Evolutionary conservation across 2,113 vertebrate species (phyloP), one percentile per base, ranked within the genome.

Genomic region (Embiotoca jacksoni): DNA sequence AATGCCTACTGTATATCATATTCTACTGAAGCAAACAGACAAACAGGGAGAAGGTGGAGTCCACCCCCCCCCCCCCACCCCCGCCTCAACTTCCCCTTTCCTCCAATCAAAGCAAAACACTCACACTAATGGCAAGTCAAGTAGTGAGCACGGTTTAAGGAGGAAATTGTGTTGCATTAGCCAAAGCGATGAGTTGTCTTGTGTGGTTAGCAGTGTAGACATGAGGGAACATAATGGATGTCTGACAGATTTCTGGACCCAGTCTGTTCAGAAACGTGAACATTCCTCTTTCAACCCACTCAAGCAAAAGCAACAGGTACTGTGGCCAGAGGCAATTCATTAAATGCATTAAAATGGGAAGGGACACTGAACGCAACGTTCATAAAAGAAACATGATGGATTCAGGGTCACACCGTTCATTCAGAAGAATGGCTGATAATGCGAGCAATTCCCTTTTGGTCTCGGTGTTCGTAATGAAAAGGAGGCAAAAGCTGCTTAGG

Each of bases 141-240:
- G 69, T 52, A 68, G 7, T 5, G 46, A 31, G n/a, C 32, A 14
- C 7, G 75, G 37, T 72, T 77, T 70, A 37, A 70, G 71, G 74
- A 83, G 85, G 88, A 80, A 85, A 86, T 66, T 50, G 78, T 62
- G 75, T 69, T 78, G 75, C 87, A 87, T 86, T 80, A 82, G 77
- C 60, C 49, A 11, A 56, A 86, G 67, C 49, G 73, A 74, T 72
- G 52, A 39, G 32, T 72, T 52, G 66, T 80, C 66, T 66, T 63
- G 71, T 39, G 39, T 56, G 60, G 32, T 56, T 37, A 58, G 52
- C 6, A 13, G 63, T 64, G 68, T 46, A 36, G 75, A 84, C 82
- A 81, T 36, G 60, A 76, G 33, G 16, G 72, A 52, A 52, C 35
- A 15, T 72, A 81, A 80, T 82, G 80, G 74, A 44, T 50, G 63